Percentiles rank a stretch among this genome's conserved stretches.
These are phyloP conservation scores for Drosophila maculinotata DNA, from an alignment of 2,888 invertebrate species.

Conservation along the genomic window DNA sequence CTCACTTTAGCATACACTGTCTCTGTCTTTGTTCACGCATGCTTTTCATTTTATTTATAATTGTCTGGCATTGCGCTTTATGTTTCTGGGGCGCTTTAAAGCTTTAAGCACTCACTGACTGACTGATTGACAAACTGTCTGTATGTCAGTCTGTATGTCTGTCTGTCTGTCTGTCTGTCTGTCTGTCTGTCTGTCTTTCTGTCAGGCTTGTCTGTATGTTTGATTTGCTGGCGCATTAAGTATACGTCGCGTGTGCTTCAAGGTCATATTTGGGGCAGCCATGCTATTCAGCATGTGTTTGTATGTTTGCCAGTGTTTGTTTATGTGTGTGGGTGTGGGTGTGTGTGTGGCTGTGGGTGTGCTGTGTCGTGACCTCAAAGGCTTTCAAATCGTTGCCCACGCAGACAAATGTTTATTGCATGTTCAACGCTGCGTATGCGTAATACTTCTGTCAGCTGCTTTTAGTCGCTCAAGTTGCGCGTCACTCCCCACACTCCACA, in stretches of 20 bases:
- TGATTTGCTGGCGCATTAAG: conserved; percentile 40
- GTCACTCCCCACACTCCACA: no score
- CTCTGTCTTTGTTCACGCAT: conserved; percentile 30
- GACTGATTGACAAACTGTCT: conserved; percentile 4
- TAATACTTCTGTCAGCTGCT: conserved; percentile 35
- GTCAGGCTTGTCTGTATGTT: conserved; percentile 5
- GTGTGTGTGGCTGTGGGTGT: background rate
- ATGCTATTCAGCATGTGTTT: background rate
- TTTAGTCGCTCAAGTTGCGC: conserved; percentile 26
- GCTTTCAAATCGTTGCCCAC: conserved; percentile 23
- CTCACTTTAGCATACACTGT: conserved; percentile 6
- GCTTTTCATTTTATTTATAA: conserved; percentile 54
- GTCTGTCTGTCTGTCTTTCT: background rate
- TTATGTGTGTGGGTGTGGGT: background rate
- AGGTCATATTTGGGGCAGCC: conserved; percentile 46
- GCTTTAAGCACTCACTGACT: conserved; percentile 23
- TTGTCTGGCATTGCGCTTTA: conserved; percentile 38
- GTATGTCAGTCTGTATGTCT: background rate
- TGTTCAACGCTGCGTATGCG: conserved; percentile 42
- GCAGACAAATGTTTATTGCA: conserved; percentile 41
- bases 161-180: conserved; percentile 14
- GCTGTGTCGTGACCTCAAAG: conserved; percentile 9
- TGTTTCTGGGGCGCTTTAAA: conserved; percentile 35
- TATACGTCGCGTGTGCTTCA: conserved; percentile 55
- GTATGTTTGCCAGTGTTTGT: background rate